These are phyloP conservation scores for Tiliacea aurago DNA, from an alignment of 2,888 invertebrate species.

Conservation along the genomic window DNA sequence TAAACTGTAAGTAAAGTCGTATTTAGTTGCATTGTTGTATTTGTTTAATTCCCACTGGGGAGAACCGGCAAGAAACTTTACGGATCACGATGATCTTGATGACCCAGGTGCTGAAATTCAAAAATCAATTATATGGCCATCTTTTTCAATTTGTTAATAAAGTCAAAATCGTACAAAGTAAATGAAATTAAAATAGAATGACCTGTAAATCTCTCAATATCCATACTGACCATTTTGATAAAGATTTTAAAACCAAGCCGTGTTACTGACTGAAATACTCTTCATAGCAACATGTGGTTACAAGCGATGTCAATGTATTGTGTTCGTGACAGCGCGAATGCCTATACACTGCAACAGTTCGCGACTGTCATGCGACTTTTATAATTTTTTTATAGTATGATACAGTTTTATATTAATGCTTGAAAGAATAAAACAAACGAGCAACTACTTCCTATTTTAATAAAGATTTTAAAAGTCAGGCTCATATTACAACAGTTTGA, in stretches of 20 bases:
- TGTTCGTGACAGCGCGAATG: no score
- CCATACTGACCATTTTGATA: not conserved
- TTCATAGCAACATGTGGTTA: not conserved
- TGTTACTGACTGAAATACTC: not conserved
- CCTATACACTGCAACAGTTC: no score
- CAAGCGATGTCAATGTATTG: no score
- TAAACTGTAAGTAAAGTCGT: not conserved
- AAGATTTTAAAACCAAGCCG: not conserved
- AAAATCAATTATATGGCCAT: not conserved
- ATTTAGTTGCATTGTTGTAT: not conserved
- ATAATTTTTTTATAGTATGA: no score
- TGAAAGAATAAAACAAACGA: no score
- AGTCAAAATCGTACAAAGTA: not conserved
- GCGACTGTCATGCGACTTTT: no score
- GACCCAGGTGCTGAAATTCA: not conserved
- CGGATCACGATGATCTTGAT: not conserved
- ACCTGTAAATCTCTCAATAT: not conserved
- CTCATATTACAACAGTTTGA: no score
- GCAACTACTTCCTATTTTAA: no score
- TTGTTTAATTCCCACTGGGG: not conserved
- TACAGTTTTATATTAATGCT: not conserved
- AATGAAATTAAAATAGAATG: not conserved
- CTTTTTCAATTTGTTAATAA: not conserved
- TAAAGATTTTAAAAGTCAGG: no score
- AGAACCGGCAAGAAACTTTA: not conserved